Evolutionary conservation across 2,797 vertebrate species (phyloP), one percentile per base, ranked within the genome.

Genomic region (Sebastes itinus): DNA sequence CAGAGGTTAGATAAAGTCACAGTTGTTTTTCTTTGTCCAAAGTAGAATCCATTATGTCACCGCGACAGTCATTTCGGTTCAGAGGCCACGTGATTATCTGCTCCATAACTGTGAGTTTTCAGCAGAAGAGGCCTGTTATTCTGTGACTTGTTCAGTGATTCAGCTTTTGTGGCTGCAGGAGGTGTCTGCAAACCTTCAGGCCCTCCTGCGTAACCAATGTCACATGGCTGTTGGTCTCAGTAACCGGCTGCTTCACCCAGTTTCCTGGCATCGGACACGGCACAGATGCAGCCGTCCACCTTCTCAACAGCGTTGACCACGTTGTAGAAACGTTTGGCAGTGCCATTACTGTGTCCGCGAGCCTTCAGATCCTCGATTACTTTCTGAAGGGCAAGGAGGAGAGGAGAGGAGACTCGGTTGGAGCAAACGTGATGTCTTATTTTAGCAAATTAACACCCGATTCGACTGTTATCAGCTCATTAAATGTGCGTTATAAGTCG

Each of bases 201-300:
- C 20, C 11, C 22, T 13, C 66, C 74, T 55, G 56, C 16, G 5
- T 16, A 54, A 38, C 64, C 70, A 67, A 23, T 10, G 30, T 60
- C 46, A 33, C 23, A 46, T 22, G 14, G 61, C 49, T 42, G 49
- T 12, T 33, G 2, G n/a, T 74, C 49, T 95, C 90, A 96, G 89
- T 96, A 96, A 30, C 96, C 95, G 7, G 94, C 95, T 27, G 96
- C 83, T 89, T 93, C 67, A 4, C 95, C 96, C 13, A 27, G 4
- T 83, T 96, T 96, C 60, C 95, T 92, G 61, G 71, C 49, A 25
- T 96, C 96, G n/a, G 96, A 96, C 28, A 92, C 89, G 0, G 95
- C 95, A 23, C 38, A 80, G 74, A 96, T 92, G 61, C 94, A 95
- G 46, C 83, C 75, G 0, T 69, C 73, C 9, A 88, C 72, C 63